Percentiles rank a stretch among this genome's conserved stretches.
phyloP scores from a whole-genome alignment of 2,888 invertebrate genomes.

The Philereme transversata region DNA sequence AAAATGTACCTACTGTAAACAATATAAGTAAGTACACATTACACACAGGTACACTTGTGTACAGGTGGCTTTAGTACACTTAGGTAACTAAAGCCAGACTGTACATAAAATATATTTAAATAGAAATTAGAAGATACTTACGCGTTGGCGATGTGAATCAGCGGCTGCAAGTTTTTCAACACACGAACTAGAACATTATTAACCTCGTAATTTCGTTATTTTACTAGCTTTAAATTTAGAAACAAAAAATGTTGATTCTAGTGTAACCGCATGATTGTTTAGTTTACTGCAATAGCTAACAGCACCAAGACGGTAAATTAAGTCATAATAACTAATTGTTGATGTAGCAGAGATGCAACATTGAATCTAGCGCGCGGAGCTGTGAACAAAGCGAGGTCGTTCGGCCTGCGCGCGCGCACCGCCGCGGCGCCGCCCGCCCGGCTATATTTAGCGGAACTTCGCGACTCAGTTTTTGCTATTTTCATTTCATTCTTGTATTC shows the following conservation, averaged over 20 bases:
- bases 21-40: too few relatives aligned
- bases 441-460: slow-evolving; percentile 81
- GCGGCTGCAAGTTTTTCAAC: slow-evolving; percentile 47
- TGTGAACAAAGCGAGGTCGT: slow-evolving; percentile 67
- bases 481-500: slow-evolving; percentile 76
- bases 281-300: slow-evolving; percentile 7
- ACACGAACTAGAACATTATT: slow-evolving; percentile 59
- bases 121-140: slow-evolving; percentile 51
- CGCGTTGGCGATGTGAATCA: slow-evolving; percentile 56
- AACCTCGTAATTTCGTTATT: slow-evolving; percentile 47
- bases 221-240: slow-evolving; percentile 10
- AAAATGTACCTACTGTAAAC: too few relatives aligned
- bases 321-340: slow-evolving; percentile 29
- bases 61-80: too few relatives aligned
- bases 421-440: slow-evolving; percentile 62
- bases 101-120: neutral
- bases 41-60: too few relatives aligned
- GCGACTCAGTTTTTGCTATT: slow-evolving; percentile 81
- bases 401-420: slow-evolving; percentile 40
- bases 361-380: slow-evolving; percentile 35
- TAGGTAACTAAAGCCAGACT: too few relatives aligned
- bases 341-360: slow-evolving; percentile 38
- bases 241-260: neutral
- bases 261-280: neutral
- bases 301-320: slow-evolving; percentile 15